These are phyloP conservation scores for Amphiprion clarkii DNA, from an alignment of 2,797 vertebrate species.

Conservation along the genomic window DNA sequence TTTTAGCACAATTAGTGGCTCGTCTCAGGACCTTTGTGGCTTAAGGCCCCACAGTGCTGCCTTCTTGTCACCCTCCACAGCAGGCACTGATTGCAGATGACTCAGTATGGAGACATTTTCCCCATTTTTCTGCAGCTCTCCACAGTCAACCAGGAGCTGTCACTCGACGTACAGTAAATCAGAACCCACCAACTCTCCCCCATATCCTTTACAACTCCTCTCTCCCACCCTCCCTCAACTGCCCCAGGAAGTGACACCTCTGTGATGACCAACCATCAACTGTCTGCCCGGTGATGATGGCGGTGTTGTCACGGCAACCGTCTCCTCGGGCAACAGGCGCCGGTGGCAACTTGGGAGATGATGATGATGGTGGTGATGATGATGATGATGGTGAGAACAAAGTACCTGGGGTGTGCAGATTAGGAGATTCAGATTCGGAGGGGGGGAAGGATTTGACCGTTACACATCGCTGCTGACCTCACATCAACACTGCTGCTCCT, in stretches of 20 bases:
- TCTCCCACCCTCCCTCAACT: background rate
- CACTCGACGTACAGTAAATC: conserved; percentile 26
- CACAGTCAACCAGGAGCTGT: conserved; percentile 8
- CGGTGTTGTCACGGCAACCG: conserved; percentile 75
- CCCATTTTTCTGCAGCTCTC: conserved; percentile 20
- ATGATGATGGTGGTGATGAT: background rate
- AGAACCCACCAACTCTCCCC: background rate
- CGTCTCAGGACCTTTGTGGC: conserved; percentile 9
- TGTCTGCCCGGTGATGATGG: conserved; percentile 69
- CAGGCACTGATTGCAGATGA: conserved; percentile 7
- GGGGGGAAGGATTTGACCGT: conserved; percentile 5
- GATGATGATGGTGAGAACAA: conserved; percentile 42
- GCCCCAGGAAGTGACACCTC: conserved; percentile 73
- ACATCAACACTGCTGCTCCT: conserved; percentile 8
- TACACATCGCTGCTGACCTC: background rate
- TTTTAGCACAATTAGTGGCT: conserved; percentile 10
- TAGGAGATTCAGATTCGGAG: background rate
- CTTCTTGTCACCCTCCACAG: background rate
- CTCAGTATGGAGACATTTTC: conserved; percentile 1
- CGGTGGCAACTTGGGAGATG: conserved; percentile 49
- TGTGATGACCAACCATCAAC: conserved; percentile 75
- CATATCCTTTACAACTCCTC: conserved; percentile 16
- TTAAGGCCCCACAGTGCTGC: background rate
- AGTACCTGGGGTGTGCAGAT: conserved; percentile 57
- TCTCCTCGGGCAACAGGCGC: conserved; percentile 72